These are phyloP conservation scores for Drosophila buzzatii DNA, from an alignment of 2,888 invertebrate genomes.

Conservation along the genomic window DNA sequence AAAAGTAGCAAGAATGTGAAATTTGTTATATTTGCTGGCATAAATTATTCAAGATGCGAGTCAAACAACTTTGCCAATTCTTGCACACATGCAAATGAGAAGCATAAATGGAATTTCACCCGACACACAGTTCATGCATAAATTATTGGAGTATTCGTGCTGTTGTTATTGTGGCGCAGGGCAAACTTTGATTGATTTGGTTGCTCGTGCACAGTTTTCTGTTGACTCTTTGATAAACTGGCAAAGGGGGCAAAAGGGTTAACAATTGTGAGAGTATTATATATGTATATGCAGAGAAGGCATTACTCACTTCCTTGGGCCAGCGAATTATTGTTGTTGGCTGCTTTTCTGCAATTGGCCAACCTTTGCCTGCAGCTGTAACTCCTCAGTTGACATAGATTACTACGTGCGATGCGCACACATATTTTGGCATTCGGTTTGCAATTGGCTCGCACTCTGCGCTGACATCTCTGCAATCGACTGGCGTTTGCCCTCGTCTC, in stretches of 20 bases:
- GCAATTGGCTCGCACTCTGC: slow-evolving; percentile 18
- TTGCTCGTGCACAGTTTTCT: slow-evolving; percentile 16
- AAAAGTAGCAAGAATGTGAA: not conserved
- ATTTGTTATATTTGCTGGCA: not conserved
- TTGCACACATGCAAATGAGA: slow-evolving; percentile 10
- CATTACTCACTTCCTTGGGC: not conserved
- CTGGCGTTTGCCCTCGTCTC: not conserved
- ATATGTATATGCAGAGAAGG: not conserved
- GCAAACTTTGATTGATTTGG: slow-evolving; percentile 28
- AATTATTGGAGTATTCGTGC: slow-evolving; percentile 6
- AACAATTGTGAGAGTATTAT: not conserved
- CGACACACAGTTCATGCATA: slow-evolving; percentile 12
- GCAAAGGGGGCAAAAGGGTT: not conserved
- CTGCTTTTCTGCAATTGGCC: slow-evolving; percentile 25
- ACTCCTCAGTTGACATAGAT: slow-evolving; percentile 42
- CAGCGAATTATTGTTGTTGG: not conserved
- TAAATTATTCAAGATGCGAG: slow-evolving; percentile 12
- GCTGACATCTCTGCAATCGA: slow-evolving; percentile 16
- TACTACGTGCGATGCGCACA: slow-evolving; percentile 30
- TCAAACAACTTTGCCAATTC: not conserved
- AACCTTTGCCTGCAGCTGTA: slow-evolving; percentile 34
- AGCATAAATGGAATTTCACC: slow-evolving; percentile 1
- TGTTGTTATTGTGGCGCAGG: slow-evolving; percentile 15
- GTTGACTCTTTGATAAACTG: slow-evolving; percentile 23
- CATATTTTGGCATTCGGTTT: slow-evolving; percentile 11